Conservation (phyloP, 2,113 vertebrate species). For the Thermophis baileyi region DNA sequence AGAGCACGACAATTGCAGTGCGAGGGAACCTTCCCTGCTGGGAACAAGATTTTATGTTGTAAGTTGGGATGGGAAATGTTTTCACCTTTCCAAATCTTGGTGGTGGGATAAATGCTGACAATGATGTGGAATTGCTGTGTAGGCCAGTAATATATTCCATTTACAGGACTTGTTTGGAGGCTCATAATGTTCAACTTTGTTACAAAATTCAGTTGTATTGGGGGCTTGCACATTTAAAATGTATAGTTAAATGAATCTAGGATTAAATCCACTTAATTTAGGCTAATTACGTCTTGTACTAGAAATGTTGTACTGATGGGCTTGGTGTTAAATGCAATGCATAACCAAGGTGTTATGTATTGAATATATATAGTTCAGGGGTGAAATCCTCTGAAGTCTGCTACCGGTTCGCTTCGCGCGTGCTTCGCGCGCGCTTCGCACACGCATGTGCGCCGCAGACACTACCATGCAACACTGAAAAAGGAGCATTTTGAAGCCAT, state of each 20-base stretch:
- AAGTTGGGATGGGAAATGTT: slow-evolving; percentile 64
- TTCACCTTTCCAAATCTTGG: neutral
- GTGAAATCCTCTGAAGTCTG: too few relatives aligned
- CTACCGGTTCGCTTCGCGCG: too few relatives aligned
- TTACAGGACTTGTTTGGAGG: neutral
- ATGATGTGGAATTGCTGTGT: neutral
- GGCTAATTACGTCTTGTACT: neutral
- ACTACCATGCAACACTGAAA: too few relatives aligned
- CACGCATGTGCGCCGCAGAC: too few relatives aligned
- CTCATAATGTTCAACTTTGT: neutral
- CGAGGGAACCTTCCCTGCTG: slow-evolving; percentile 94
- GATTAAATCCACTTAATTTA: neutral
- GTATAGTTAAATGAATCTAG: neutral
- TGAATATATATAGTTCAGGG: too few relatives aligned
- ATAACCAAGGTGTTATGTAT: neutral
- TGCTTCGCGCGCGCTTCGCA: too few relatives aligned
- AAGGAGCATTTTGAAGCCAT: too few relatives aligned
- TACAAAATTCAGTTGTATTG: neutral
- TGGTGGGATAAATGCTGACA: neutral
- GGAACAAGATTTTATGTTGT: slow-evolving; percentile 99
- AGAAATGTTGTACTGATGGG: neutral
- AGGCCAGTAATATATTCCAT: neutral
- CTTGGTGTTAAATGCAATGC: neutral
- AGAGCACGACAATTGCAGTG: slow-evolving; percentile 96
- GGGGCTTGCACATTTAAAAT: neutral